Conservation (phyloP, 2,113 vertebrate genomes). For the Paralichthys olivaceus region DNA sequence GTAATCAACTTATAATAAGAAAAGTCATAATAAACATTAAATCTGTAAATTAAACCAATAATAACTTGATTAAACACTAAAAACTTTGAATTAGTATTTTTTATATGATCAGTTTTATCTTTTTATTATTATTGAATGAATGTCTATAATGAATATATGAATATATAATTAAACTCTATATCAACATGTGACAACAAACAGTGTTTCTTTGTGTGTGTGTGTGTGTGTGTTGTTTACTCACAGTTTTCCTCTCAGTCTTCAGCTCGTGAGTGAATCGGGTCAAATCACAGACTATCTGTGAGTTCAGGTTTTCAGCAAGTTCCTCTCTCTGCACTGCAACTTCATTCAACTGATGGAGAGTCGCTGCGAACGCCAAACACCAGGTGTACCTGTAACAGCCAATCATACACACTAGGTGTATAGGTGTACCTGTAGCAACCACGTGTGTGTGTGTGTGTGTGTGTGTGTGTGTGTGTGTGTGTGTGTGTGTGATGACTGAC, state of each 20-base stretch:
- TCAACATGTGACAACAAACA: too few relatives aligned
- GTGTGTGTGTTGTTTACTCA: conserved; percentile 67
- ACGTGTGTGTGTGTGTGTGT: neutral
- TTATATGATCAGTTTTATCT: too few relatives aligned
- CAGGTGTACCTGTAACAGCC: conserved; percentile 87
- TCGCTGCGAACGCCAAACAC: conserved; percentile 90
- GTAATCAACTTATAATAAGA: too few relatives aligned
- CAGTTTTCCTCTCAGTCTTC: conserved; percentile 95
- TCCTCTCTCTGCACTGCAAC: conserved; percentile 92
- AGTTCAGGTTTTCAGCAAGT: conserved; percentile 91
- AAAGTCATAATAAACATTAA: too few relatives aligned
- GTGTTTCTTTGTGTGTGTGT: too few relatives aligned
- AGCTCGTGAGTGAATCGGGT: conserved; percentile 91
- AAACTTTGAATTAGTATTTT: too few relatives aligned
- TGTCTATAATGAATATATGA: too few relatives aligned
- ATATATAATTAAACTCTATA: too few relatives aligned
- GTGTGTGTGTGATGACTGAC: conserved; percentile 72
- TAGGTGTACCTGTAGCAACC: conserved; percentile 83
- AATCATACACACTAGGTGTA: conserved; percentile 80
- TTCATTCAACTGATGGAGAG: conserved; percentile 91
- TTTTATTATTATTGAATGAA: too few relatives aligned
- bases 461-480: too few relatives aligned
- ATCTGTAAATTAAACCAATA: too few relatives aligned
- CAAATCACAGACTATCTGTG: conserved; percentile 88
- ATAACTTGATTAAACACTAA: too few relatives aligned